Conservation (phyloP, 2,113 vertebrate genomes). For the Protomyctophum bolini region DNA sequence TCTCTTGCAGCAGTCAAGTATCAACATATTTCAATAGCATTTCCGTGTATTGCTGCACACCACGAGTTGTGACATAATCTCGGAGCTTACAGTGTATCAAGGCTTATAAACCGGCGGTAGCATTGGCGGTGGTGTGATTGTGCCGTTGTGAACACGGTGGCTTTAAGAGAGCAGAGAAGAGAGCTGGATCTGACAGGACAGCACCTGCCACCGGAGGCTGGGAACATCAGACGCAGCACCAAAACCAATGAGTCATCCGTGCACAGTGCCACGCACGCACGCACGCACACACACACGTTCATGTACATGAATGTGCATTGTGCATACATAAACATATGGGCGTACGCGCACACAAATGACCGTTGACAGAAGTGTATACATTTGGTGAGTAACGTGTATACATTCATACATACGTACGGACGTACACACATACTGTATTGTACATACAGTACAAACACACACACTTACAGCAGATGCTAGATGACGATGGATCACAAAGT, state of each 20-base stretch:
- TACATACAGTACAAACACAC: slow-evolving; percentile 12
- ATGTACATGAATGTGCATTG: not conserved
- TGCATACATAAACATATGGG: no score
- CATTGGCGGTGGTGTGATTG: not conserved
- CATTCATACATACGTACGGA: not conserved
- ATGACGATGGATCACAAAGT: slow-evolving; percentile 22
- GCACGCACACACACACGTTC: not conserved
- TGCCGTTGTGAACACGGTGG: slow-evolving; percentile 4
- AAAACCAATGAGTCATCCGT: slow-evolving; percentile 33
- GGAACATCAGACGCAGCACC: not conserved
- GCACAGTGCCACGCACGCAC: not conserved
- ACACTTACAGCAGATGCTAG: slow-evolving; percentile 34
- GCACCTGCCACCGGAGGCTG: slow-evolving; percentile 8
- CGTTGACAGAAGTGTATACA: no score
- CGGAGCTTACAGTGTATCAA: slow-evolving; percentile 21
- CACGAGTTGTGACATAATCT: slow-evolving; percentile 30
- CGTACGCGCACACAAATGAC: no score
- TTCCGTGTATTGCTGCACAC: not conserved
- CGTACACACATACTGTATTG: not conserved
- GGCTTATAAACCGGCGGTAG: slow-evolving; percentile 3
- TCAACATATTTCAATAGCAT: no score
- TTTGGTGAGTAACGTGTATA: not conserved
- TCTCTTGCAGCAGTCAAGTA: no score
- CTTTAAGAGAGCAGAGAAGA: slow-evolving; percentile 1
- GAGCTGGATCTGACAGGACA: slow-evolving; percentile 9